Evolutionary conservation across 2,888 invertebrate species (phyloP).

Genomic region (Temnothorax unifasciatus): DNA sequence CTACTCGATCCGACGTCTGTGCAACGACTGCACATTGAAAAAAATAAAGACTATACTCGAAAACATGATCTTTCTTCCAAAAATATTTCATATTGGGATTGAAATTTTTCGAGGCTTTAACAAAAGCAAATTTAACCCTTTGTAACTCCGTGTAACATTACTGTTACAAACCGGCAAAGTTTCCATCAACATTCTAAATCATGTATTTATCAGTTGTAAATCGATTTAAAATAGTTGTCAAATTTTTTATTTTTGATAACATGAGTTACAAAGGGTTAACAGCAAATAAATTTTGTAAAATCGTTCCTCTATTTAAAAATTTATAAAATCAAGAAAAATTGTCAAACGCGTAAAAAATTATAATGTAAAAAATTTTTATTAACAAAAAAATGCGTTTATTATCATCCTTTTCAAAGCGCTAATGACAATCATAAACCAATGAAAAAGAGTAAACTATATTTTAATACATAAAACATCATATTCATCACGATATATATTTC

Average conservation of each 20-base stretch:
- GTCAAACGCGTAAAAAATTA: not conserved
- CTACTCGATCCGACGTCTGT: too few relatives aligned
- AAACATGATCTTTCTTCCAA: not conserved
- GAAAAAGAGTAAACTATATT: not conserved
- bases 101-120: constrained; percentile 3
- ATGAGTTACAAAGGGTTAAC: too few relatives aligned
- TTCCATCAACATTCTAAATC: too few relatives aligned
- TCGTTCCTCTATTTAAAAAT: not conserved
- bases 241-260: too few relatives aligned
- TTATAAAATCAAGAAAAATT: constrained; percentile 6
- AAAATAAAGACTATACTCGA: too few relatives aligned
- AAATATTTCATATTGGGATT: constrained; percentile 13
- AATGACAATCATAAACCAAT: not conserved
- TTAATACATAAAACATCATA: not conserved
- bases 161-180: too few relatives aligned
- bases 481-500: not conserved
- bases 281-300: constrained; percentile 8
- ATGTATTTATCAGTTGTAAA: too few relatives aligned
- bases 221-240: too few relatives aligned
- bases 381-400: not conserved
- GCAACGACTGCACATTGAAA: too few relatives aligned
- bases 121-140: too few relatives aligned
- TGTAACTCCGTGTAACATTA: too few relatives aligned
- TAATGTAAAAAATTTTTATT: not conserved
- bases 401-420: not conserved